Base-by-base conservation (phyloP, 2,888 invertebrate species). In the Cheilosia impressa region DNA sequence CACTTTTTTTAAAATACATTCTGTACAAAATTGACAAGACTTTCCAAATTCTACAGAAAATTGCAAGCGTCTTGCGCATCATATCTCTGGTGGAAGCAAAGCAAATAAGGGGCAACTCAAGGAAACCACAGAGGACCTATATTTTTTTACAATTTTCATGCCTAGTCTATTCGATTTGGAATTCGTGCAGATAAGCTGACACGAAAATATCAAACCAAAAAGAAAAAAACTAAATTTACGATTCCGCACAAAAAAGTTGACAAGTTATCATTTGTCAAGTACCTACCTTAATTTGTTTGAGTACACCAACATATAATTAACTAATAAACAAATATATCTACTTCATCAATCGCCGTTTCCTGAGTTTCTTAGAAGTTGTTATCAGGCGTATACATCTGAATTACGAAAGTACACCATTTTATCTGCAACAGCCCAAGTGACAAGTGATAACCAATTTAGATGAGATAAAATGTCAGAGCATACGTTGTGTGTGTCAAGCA, bases 381-480 rank as follows among this genome's bases (percentile, higher is more conserved):
- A 75, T 63, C 63, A 45, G 5, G 19, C 43, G 58, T 38, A 60
- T 57, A 52, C 62, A 73, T 73, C 62, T 53, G 53, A 73, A 43
- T 53, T 65, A 62, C 52, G 53, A 60, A 77, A 68, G 60, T 60
- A 55, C n/a, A 73, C 15, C 13, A 52, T 22, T 53, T 62, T 75
- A 75, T 81, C 75, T 63, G 7, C 2, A 66, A 78, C 58, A 83
- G 68, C 38, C 60, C 63, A 52, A 72, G 50, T 53, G 63, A 79
- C 83, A 79, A 79, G 73, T 47, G 17, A 79, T 58, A 79, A 72
- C 41, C 69, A 75, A 75, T 75, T 80, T 75, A 55, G 65, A 69
- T 71, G 53, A 34, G 75, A 65, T 75, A 66, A 75, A 68, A 22
- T 52, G 1, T 17, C 17, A 72, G 22, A 77, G n/a, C 24, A 57